Conservation (phyloP, 1,140 invertebrate genomes). For the Lasaia peninsularis region DNA sequence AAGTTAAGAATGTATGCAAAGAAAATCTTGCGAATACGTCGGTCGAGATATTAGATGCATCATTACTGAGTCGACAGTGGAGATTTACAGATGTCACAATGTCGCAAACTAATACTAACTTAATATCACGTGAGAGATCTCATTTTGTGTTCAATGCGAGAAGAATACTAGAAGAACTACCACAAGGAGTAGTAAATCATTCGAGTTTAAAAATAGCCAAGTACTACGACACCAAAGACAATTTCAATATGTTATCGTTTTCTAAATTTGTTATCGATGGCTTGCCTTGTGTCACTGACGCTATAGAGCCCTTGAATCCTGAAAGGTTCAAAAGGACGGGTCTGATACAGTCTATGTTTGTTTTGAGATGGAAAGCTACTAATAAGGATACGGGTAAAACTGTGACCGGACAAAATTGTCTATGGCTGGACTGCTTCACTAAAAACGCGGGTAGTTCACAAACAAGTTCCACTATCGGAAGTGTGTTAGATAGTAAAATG, state of each 20-base stretch:
- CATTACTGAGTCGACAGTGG: conserved; percentile 70
- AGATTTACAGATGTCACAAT: conserved; percentile 46
- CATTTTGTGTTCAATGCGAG: conserved; percentile 60
- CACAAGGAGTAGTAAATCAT: conserved; percentile 46
- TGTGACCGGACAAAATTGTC: conserved; percentile 73
- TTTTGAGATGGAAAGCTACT: conserved; percentile 77
- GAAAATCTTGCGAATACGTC: conserved; percentile 50
- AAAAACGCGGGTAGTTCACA: conserved; percentile 47
- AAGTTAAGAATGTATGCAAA: conserved; percentile 66
- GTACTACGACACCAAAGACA: conserved; percentile 32
- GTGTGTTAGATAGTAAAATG: conserved; percentile 36
- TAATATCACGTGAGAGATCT: conserved; percentile 57
- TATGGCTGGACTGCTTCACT: conserved; percentile 69
- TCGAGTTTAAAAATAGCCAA: conserved; percentile 54
- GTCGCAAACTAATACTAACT: conserved; percentile 36
- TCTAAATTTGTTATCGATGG: conserved; percentile 62
- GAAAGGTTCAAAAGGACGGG: conserved; percentile 32
- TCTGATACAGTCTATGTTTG: conserved; percentile 70
- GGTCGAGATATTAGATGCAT: conserved; percentile 59
- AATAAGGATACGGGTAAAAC: conserved; percentile 52
- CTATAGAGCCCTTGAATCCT: conserved; percentile 26
- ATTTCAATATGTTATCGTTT: conserved; percentile 51
- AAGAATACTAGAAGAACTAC: conserved; percentile 40
- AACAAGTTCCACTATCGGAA: conserved; percentile 17
- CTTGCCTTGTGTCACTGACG: conserved; percentile 43